These are phyloP conservation scores for Heteractis magnifica DNA, from an alignment of 92 coral and sea anemone genomes.

Conservation along the genomic window DNA sequence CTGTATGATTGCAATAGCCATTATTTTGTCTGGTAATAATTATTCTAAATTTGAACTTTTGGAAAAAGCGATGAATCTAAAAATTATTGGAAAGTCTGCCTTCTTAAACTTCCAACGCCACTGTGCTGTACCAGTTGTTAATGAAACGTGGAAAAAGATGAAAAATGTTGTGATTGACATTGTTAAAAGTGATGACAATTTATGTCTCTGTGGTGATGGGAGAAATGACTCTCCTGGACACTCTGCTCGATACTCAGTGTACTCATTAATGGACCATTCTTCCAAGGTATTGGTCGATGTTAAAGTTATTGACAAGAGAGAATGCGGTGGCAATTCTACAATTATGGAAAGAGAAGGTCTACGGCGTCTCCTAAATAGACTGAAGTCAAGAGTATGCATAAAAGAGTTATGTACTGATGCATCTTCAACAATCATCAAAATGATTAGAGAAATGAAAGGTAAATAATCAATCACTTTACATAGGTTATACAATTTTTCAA, in stretches of 20 bases:
- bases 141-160: slow-evolving; percentile 28
- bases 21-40: slow-evolving; percentile 49
- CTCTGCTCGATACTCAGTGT: slow-evolving; percentile 25
- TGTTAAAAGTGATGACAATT: not conserved
- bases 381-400: too few species aligned
- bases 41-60: slow-evolving; percentile 43
- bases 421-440: too few species aligned
- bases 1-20: slow-evolving; percentile 23
- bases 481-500: too few species aligned
- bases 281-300: slow-evolving; percentile 35
- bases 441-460: too few species aligned
- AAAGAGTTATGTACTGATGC: too few species aligned
- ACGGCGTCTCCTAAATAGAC: too few species aligned
- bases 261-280: slow-evolving; percentile 39
- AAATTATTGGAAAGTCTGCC: slow-evolving; percentile 4
- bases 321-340: too few species aligned
- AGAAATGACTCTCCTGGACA: slow-evolving; percentile 37
- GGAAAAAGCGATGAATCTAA: slow-evolving; percentile 37
- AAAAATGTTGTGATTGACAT: not conserved
- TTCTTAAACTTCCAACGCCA: slow-evolving; percentile 16
- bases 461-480: too few species aligned
- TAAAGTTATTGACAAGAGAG: slow-evolving; percentile 29
- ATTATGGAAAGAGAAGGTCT: too few species aligned
- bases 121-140: slow-evolving; percentile 39
- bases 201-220: slow-evolving; percentile 42